phyloP scores from a whole-genome alignment of 35 echinoderm and acorn worm species.

The Anneissia japonica region DNA sequence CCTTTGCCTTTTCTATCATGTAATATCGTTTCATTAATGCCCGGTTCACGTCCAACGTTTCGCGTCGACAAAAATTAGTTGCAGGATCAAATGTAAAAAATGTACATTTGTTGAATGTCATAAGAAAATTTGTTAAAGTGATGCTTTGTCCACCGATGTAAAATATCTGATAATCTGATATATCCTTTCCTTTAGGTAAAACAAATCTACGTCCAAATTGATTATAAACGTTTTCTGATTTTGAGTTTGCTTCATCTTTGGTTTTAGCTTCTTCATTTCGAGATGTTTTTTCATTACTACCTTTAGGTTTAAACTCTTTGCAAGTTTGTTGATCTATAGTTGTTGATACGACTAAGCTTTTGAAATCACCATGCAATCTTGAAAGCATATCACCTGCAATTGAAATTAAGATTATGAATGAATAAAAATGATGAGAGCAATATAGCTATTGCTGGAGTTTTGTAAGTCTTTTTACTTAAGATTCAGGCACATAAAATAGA shows the following conservation, averaged over 20 bases:
- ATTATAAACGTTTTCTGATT: not conserved
- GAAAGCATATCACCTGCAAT: not conserved
- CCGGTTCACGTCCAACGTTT: slow-evolving; percentile 77
- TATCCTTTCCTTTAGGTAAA: slow-evolving; percentile 16
- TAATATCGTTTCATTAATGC: slow-evolving; percentile 86
- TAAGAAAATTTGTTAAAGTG: slow-evolving; percentile 90
- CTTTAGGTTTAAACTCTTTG: not conserved
- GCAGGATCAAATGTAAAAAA: slow-evolving; percentile 82
- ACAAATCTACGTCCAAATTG: slow-evolving; percentile 47
- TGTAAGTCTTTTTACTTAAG: too few relatives aligned
- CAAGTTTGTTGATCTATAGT: not conserved
- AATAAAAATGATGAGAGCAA: too few relatives aligned
- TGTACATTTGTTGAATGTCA: slow-evolving; percentile 73
- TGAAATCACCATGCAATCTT: not conserved
- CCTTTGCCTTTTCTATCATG: slow-evolving; percentile 80
- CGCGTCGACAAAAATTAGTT: slow-evolving; percentile 24
- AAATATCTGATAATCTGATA: slow-evolving; percentile 62
- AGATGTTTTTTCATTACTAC: not conserved
- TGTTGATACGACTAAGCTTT: not conserved
- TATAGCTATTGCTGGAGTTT: too few relatives aligned
- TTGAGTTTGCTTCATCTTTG: not conserved
- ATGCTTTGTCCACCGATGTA: slow-evolving; percentile 70
- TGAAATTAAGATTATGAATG: too few relatives aligned
- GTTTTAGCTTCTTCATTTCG: not conserved
- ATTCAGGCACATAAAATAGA: too few relatives aligned